Evolutionary conservation across 2,113 vertebrate genomes (phyloP), one percentile per base, ranked within the genome.

Genomic region (Perca flavescens): DNA sequence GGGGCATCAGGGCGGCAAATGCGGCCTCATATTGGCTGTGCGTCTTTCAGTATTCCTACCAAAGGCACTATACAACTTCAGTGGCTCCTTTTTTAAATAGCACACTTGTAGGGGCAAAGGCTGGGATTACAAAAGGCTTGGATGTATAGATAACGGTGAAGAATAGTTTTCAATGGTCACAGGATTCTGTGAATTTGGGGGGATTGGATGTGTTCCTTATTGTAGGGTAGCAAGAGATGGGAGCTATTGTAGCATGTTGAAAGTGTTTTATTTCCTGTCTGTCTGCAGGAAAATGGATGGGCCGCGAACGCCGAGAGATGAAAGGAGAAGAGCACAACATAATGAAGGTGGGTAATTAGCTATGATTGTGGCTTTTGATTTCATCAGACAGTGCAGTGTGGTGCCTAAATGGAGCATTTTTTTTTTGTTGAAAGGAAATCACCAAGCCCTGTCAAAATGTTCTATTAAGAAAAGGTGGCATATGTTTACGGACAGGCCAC

Each of bases 261-360:
- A 89, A 90, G 68, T 74, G 36, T 85, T 87, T 84, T 84, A 28
- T 85, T 80, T 80, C 72, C 64, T 68, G 68, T 86, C 54, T 90
- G 76, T 86, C 49, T 86, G 72, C 79, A 98, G 97, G 93, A 97
- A 97, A 94, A 96, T 96, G 63, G 97, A 97, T 0, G 96, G 97
- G 72, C 95, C 96, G 3, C 94, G 96, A 83, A 96, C 95, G 3
- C 97, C 97, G 1, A 94, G 97, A 81, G 97, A 98, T 61, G 96
- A 98, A 86, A 95, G 96, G 68, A 96, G 97, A 66, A 94, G 97
- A 95, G 97, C 97, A 3, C 97, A 98, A 81, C 97, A 98, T 94
- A 98, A 98, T 56, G 97, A 98, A 96, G 97, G 97, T 97, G 79
- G 85, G 84, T 69, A 85, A 86, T 90, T 90, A 81, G 68, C 58